Evolutionary conservation across 2,888 invertebrate species (phyloP), one percentile per base, ranked within the genome.

Genomic region (Aelia acuminata): DNA sequence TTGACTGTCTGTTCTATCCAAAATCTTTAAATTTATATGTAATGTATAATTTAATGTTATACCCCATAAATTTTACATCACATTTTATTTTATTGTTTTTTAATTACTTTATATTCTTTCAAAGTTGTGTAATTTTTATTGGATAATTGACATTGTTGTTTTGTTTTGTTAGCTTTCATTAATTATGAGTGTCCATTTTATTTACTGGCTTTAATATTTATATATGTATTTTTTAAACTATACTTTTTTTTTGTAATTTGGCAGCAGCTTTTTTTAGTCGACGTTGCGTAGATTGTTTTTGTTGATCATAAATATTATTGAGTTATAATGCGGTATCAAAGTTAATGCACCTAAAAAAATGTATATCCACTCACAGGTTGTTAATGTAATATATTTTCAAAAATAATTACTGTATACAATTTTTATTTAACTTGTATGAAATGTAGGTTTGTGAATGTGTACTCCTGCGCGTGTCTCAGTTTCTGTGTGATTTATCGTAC

Each of bases 141-240:
- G 22, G 31, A 63, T 63, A 63, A 31, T 63, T 57, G 57, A 57
- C 57, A 26, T 57, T 57, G 26, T 57, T 63, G 31, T 63, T 63
- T 63, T 63, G 63, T 63, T 63, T 63, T 63, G 63, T 63, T 31
- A 63, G 63, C 63, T 63, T 26, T 63, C 7, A 7, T 31, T 63
- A 31, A 63, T 3, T 63, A 31, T 63, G 31, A 18, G 31, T 63
- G 63, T 63, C 63, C 63, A 63, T 63, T 84, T 84, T 84, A 84
- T 84, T 15, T 43, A n/a, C 26, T 84, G 43, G 48, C 48, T 48
- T 84, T 48, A 84, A 84, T 48, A 84, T 84, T 84, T 84, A 50
- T 50, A 49, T 31, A 50, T 49, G 84, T 50, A 49, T 48, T 84
- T 50, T 84, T 48, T n/a, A 49, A 84, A 84, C n/a, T 84, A n/a